Base-by-base conservation (phyloP, 2,888 invertebrate genomes). In the Ennomos erosarius region DNA sequence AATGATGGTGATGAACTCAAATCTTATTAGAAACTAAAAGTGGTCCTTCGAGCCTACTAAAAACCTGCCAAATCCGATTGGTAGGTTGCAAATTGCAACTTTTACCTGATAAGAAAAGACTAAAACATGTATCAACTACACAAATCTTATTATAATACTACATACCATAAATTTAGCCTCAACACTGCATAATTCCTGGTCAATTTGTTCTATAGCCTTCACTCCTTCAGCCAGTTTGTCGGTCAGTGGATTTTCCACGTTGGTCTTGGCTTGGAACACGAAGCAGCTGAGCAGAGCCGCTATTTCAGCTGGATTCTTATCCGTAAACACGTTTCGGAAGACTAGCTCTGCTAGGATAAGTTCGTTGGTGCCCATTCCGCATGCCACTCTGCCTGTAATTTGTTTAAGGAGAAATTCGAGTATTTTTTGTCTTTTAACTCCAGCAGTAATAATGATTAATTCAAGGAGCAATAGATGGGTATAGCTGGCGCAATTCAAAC, bases 281-380 rank as follows among this genome's bases (percentile, higher is more conserved):
- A 99, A 94, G 51, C 97, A 96, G 0, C 99, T 99, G 40, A 99
- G 90, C 40, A 99, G 84, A 0, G 99, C 98, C 0, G 99, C 99
- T 45, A 99, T 98, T 88, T 99, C 99, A 0, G 97, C 96, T 0
- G 98, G 96, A 64, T 95, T 94, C 62, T 98, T 94, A 74, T 97
- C 95, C 0, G 96, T 96, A 68, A 99, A 94, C 51, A 97, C 95
- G 82, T 99, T 98, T 65, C 97, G 95, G 70, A 99, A 95, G 38
- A 99, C 96, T 45, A 99, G 89, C 83, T 99, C 99, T 0, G 99
- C 99, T 62, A 99, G 96, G 52, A 99, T 94, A 13, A 99, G 91
- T 83, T 98, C 99, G 75, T 97, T 96, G 70, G 92, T 91, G 0
- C 91, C 90, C 92, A 92, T 92, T 0, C 90, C 87, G 67, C 92